These are phyloP conservation scores for Ptilorrhoa leucosticta DNA, from an alignment of 2,113 vertebrate genomes.

Conservation along the genomic window DNA sequence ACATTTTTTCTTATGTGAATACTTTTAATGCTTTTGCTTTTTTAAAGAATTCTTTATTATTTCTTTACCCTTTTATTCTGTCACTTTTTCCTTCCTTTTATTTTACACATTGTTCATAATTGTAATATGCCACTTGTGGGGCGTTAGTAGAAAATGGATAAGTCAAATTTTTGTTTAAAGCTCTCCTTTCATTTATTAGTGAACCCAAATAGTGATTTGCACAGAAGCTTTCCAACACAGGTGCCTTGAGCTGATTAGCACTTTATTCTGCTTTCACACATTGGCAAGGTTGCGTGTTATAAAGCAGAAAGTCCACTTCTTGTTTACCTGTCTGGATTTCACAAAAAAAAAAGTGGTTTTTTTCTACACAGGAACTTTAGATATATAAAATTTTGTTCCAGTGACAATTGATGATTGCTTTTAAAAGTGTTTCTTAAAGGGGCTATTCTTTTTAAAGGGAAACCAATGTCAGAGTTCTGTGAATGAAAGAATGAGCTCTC, in stretches of 20 bases:
- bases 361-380: background rate
- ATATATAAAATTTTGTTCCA: background rate
- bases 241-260: background rate
- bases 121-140: background rate
- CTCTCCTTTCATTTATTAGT: background rate
- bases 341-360: background rate
- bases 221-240: background rate
- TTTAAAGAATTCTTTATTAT: background rate
- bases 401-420: background rate
- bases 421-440: background rate
- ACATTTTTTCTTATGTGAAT: background rate
- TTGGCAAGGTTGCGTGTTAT: background rate
- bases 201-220: background rate
- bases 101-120: background rate
- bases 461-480: background rate
- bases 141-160: background rate
- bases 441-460: background rate
- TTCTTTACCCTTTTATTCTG: background rate
- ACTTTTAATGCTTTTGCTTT: background rate
- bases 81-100: background rate
- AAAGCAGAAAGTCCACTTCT: background rate
- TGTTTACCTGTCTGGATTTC: background rate
- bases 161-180: background rate
- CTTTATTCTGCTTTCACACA: background rate
- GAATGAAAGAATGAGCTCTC: conserved; percentile 27